Evolutionary conservation across 2,888 invertebrate species (phyloP).

Genomic region (Zelleria hepariella): DNA sequence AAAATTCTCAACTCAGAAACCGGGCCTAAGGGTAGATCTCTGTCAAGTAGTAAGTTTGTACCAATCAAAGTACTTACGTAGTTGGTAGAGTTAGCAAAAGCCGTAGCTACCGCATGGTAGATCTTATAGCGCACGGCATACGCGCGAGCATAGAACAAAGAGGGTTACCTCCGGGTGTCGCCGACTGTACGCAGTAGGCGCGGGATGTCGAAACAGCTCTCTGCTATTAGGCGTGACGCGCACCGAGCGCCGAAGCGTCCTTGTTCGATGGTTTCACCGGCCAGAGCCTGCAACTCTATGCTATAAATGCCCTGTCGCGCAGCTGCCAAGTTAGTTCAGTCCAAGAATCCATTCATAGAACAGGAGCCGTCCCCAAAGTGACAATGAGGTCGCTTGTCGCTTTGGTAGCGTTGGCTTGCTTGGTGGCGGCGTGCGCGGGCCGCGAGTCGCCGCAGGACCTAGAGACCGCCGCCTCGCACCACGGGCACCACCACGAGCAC

Average conservation of each 20-base stretch:
- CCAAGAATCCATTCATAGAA: conserved; percentile 44
- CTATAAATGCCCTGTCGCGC: conserved; percentile 58
- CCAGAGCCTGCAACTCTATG: conserved; percentile 49
- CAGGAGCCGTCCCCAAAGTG: conserved; percentile 22
- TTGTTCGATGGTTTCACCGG: conserved; percentile 64
- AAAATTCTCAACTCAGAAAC: too few relatives aligned
- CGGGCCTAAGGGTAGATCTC: too few relatives aligned
- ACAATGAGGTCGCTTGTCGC: conserved; percentile 56
- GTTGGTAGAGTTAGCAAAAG: too few relatives aligned
- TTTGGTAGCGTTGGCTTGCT: conserved; percentile 50
- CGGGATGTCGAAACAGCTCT: conserved; percentile 38
- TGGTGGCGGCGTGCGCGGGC: conserved; percentile 40
- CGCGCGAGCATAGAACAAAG: too few relatives aligned
- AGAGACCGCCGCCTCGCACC: conserved; percentile 63
- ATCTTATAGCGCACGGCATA: too few relatives aligned
- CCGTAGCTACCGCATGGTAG: too few relatives aligned
- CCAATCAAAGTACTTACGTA: too few relatives aligned
- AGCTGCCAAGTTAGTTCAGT: conserved; percentile 46
- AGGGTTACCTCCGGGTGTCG: too few relatives aligned
- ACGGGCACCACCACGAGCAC: conserved; percentile 72
- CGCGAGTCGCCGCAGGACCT: conserved; percentile 52
- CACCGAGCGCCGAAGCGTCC: conserved; percentile 43
- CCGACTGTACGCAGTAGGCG: too few relatives aligned
- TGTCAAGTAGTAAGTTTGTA: too few relatives aligned
- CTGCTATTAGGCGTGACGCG: conserved; percentile 52